Conservation (phyloP, 2,113 vertebrate genomes). For the Ammospiza caudacuta region DNA sequence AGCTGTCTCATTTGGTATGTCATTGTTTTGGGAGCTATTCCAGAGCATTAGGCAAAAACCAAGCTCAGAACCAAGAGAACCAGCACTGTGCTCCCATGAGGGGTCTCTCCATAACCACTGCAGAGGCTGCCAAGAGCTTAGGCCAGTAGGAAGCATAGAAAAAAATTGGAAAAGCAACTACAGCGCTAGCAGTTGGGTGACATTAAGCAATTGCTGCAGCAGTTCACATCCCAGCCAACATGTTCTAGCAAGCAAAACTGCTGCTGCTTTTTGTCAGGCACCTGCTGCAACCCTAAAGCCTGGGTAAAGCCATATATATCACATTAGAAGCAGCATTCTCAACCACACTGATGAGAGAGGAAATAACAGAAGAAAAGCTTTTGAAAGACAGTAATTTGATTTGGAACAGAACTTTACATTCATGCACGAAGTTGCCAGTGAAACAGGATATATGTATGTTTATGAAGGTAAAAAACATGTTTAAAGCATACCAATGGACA, state of each 20-base stretch:
- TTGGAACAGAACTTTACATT: not conserved
- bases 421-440: not conserved
- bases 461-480: not conserved
- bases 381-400: not conserved
- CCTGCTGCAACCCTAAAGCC: not conserved
- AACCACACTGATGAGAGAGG: not conserved
- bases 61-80: not conserved
- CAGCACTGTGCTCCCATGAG: not conserved
- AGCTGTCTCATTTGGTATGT: not conserved
- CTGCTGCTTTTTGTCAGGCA: not conserved
- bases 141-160: not conserved
- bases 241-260: not conserved
- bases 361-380: not conserved
- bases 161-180: not conserved
- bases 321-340: not conserved
- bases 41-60: not conserved
- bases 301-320: fast-evolving
- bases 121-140: not conserved
- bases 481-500: not conserved
- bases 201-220: not conserved
- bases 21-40: not conserved
- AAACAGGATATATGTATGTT: not conserved
- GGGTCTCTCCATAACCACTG: not conserved
- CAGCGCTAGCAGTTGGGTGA: not conserved
- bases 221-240: not conserved